Percentiles rank a stretch among this genome's conserved stretches.
These are phyloP conservation scores for Parnassius glacialis DNA, from an alignment of 2,888 invertebrate species.

Conservation along the genomic window DNA sequence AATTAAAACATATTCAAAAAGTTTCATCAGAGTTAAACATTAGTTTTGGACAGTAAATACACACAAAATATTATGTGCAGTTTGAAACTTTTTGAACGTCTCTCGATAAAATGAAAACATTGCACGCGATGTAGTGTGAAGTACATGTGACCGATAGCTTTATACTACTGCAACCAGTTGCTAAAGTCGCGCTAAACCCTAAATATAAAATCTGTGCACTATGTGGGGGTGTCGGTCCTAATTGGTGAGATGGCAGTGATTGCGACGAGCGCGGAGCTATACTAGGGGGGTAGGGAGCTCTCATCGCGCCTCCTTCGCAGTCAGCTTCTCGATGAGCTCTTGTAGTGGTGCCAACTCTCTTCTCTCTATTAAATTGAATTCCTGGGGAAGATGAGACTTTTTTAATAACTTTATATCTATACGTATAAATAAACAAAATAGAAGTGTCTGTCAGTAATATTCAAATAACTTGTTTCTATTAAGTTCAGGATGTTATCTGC, in stretches of 20 bases:
- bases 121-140: neutral
- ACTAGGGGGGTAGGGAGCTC: slow-evolving; percentile 33
- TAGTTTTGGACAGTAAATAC: too few species aligned
- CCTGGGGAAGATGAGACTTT: slow-evolving; percentile 81
- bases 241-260: neutral
- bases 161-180: neutral
- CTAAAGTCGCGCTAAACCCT: neutral
- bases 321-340: slow-evolving; percentile 97
- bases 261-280: slow-evolving; percentile 3
- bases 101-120: neutral
- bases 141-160: neutral
- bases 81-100: neutral
- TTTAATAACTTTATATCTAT: neutral
- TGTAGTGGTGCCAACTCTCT: slow-evolving; percentile 98
- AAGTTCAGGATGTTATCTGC: too few species aligned
- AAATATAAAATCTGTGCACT: neutral
- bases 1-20: too few species aligned
- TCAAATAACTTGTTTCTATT: too few species aligned
- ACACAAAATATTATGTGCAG: neutral
- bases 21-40: too few species aligned
- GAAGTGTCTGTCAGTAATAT: too few species aligned
- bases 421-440: too few species aligned
- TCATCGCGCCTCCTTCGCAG: slow-evolving; percentile 94
- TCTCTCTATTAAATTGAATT: slow-evolving; percentile 97
- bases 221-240: neutral